These are phyloP conservation scores for Spea bombifrons DNA, from an alignment of 2,113 vertebrate species.

Conservation along the genomic window DNA sequence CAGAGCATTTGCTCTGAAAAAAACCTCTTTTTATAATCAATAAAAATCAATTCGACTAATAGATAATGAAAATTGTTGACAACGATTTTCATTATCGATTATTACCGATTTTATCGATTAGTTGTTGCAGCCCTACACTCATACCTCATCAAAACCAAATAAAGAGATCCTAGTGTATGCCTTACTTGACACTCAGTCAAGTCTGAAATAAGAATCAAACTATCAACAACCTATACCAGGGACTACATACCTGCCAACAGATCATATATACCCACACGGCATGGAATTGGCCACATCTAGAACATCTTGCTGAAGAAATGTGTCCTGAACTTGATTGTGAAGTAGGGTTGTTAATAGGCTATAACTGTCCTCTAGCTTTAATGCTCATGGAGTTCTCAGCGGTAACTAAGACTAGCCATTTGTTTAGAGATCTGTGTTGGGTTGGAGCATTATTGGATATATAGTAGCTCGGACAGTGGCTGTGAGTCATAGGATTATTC, in stretches of 20 bases:
- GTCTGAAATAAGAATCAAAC: neutral
- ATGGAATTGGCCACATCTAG: neutral
- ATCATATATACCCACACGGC: neutral
- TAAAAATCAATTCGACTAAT: no score
- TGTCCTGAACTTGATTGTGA: slow-evolving; percentile 5
- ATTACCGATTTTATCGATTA: no score
- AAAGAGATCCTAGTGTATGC: no score
- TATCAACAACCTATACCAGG: neutral
- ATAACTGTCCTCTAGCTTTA: neutral
- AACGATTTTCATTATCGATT: no score
- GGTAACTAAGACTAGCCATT: neutral
- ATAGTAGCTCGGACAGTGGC: neutral
- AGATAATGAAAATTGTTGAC: no score
- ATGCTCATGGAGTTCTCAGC: neutral
- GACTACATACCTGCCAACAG: slow-evolving; percentile 6
- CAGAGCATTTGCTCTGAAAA: no score
- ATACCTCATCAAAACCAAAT: no score
- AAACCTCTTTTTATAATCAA: no score
- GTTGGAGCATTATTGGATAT: neutral
- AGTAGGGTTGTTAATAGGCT: neutral
- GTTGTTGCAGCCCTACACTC: no score
- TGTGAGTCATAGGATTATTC: neutral
- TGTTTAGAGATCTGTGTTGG: neutral
- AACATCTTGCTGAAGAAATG: neutral
- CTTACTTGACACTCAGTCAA: neutral